These are phyloP conservation scores for Pantelozetes paolii DNA, from an alignment of 2,888 invertebrate species.

Conservation along the genomic window DNA sequence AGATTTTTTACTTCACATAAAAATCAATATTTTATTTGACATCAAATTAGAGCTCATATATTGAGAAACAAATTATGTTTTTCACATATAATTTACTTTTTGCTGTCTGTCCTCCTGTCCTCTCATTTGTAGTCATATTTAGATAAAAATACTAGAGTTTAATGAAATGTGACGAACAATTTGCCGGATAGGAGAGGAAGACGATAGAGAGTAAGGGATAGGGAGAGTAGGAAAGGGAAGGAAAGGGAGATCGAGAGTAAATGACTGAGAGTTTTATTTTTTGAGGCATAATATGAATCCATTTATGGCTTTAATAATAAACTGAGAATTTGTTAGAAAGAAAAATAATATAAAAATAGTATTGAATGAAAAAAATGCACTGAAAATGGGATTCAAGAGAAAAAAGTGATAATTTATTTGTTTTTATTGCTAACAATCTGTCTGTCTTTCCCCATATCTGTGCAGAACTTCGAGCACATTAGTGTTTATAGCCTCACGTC, in stretches of 20 bases:
- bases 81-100: conserved; percentile 1
- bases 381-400: neutral
- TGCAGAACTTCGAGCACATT: conserved; percentile 46
- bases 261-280: conserved; percentile 2
- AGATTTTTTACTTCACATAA: no score
- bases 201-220: neutral
- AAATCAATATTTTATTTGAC: neutral
- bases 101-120: no score
- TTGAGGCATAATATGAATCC: neutral
- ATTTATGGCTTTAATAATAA: neutral
- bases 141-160: conserved; percentile 1
- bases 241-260: neutral
- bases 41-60: conserved; percentile 2
- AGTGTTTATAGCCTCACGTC: conserved; percentile 47
- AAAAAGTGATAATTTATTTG: conserved; percentile 3
- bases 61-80: neutral
- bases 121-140: conserved; percentile 13
- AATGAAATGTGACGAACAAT: conserved; percentile 25
- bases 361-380: no score
- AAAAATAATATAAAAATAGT: neutral
- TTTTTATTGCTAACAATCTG: neutral
- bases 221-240: conserved; percentile 25
- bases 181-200: neutral
- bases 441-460: neutral
- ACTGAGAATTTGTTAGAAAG: neutral